These are phyloP conservation scores for Zhuqinia jingwanae DNA, from an alignment of 2,888 invertebrate species.

Conservation along the genomic window DNA sequence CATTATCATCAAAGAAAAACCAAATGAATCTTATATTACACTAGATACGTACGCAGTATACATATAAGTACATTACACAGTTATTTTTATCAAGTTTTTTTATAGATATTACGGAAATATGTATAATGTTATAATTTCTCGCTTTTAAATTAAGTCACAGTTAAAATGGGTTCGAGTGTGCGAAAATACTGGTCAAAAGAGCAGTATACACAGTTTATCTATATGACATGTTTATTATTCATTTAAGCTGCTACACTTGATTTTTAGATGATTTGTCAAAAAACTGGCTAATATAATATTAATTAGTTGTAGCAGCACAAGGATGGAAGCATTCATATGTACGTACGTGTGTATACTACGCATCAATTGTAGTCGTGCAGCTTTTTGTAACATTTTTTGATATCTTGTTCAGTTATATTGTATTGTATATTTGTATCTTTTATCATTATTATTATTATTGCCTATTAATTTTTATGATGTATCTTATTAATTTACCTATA, in stretches of 20 bases:
- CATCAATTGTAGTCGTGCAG: conserved; percentile 8
- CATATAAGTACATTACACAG: not conserved
- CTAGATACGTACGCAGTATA: not conserved
- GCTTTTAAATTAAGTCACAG: not conserved
- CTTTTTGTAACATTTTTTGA: conserved; percentile 53
- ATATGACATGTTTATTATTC: not conserved
- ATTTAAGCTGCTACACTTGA: not conserved
- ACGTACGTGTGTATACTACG: too few relatives aligned
- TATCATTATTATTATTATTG: not conserved
- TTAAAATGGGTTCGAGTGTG: conserved; percentile 30
- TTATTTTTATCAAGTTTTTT: conserved; percentile 1
- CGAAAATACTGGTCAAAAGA: conserved; percentile 28
- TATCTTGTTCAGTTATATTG: conserved; percentile 49
- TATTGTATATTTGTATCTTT: too few relatives aligned
- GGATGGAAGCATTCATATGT: conserved; percentile 16
- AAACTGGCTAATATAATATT: too few relatives aligned
- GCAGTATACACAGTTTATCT: not conserved
- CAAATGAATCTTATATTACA: conserved; percentile 30
- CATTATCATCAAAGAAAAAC: not conserved
- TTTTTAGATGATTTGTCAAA: conserved; percentile 32
- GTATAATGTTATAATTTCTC: not conserved
- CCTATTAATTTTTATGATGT: conserved; percentile 15
- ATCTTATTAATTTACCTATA: conserved; percentile 21
- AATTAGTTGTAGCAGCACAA: not conserved
- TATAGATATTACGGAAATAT: too few relatives aligned